Base-by-base conservation (phyloP, 2,888 invertebrate genomes). In the Caenorhabditis sp. region DNA sequence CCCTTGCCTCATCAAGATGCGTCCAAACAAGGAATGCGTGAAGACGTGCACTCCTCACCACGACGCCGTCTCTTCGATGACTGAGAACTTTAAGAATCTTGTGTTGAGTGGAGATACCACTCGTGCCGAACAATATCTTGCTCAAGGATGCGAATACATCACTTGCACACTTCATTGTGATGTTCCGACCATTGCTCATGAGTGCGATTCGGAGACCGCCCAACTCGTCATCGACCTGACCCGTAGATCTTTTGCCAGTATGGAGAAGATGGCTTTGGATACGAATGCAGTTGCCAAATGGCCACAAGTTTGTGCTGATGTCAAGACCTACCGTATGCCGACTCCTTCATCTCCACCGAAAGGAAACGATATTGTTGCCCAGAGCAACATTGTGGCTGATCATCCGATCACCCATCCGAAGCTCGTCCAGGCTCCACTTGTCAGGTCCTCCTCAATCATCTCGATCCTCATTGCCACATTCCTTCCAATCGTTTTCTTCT, bases 121-220 rank as follows among this genome's bases (percentile, higher is more conserved):
- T 2, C 85, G 85, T 14, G 91, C 91, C 7, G 91, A 91, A 61
- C 74, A 88, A 61, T 91, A 91, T 79, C 72, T 91, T 64, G 87
- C 77, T 16, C 89, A 91, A 69, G 88, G 90, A 16, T 91, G 91
- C 84, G 91, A 91, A 77, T 90, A 90, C 72, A 89, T 91, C 28
- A 90, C 87, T n/a, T 91, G 91, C 75, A 90, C 90, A 24, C 84
- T 91, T 6, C 91, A 91, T 75, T 91, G 91, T 72, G 90, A 90
- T 69, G 85, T 90, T 22, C 91, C 91, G 16, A 76, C 90, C 2
- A 91, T 91, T 80, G 90, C 90, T 54, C 89, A 90, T 61, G 77
- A 84, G 31, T 91, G 91, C 74, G 89, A 86, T 68, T 88, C 85
- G 56, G 88, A 88, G 19, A 91, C 91, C 2, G 91, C 91, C 3